Evolutionary conservation across 2,113 vertebrate species (phyloP), one percentile per base, ranked within the genome.

Genomic region (Axis porcinus): DNA sequence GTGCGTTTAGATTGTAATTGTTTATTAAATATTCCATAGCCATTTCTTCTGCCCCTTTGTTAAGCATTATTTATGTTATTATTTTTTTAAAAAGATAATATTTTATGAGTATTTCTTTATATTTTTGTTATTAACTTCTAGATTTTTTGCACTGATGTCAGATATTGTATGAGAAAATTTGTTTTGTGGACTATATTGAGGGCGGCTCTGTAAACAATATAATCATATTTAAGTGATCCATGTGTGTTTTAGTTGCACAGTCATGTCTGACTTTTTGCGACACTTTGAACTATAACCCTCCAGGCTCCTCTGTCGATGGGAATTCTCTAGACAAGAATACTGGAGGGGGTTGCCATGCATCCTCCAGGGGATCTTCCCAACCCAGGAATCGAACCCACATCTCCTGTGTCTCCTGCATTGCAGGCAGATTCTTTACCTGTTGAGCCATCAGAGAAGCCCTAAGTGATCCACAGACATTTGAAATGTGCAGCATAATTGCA

Each of bases 41-140:
- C 23, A 36, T 45, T 89, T 36, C 19, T 70, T 13, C 62, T 81
- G 21, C 13, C 1, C 21, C 13, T 89, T 76, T 60, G n/a, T 21
- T 15, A 19, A 62, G 2, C 12, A 57, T 84, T 84, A 78, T 55
- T 79, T 74, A 15, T 50, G 2, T 3, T 94, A 95, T 64, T 47
- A 95, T 90, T 94, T 93, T 55, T 52, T 15, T n/a, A 55, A 88
- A 87, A 86, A 79, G 2, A 55, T 81, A 70, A 23, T 7, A 1
- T 64, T 95, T 76, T 83, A 25, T 55, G 36, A 52, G 12, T 52
- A 50, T 21, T 62, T 70, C 1, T 30, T 94, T 64, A 43, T 52
- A 11, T 58, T 90, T 94, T 94, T 74, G 36, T 67, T 92, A 58
- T 67, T 86, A 82, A 54, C 4, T 17, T 57, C 25, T 89, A n/a